Conservation (phyloP, 2,797 vertebrate genomes). For the Galagoides demidoff region DNA sequence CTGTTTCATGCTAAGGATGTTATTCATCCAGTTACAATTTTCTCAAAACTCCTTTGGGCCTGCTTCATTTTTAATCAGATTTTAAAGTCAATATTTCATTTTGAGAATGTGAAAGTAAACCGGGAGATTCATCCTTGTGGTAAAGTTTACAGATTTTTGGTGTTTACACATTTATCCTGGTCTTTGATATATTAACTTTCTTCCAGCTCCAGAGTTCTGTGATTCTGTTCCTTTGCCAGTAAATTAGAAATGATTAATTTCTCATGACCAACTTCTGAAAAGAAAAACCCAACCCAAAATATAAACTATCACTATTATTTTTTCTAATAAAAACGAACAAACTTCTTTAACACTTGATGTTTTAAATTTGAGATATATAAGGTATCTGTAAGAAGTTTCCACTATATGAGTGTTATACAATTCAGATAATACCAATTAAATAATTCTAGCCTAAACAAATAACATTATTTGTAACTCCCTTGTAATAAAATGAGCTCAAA, state of each 20-base stretch:
- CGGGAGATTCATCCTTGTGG: conserved; percentile 63
- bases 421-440: conserved; percentile 39
- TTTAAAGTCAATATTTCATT: conserved; percentile 73
- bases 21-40: conserved; percentile 70
- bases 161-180: conserved; percentile 68
- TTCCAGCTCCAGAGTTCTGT: conserved; percentile 67
- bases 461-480: not conserved
- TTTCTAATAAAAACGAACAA: conserved; percentile 48
- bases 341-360: conserved; percentile 26
- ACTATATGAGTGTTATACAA: conserved; percentile 31
- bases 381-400: conserved; percentile 39
- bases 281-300: conserved; percentile 65
- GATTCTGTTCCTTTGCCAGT: conserved; percentile 67
- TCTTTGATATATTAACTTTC: conserved; percentile 68
- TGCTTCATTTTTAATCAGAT: conserved; percentile 70
- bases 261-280: conserved; percentile 69
- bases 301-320: conserved; percentile 41
- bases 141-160: conserved; percentile 71
- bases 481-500: conserved; percentile 34
- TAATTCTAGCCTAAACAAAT: conserved; percentile 40
- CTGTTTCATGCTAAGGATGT: conserved; percentile 65
- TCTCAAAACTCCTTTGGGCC: conserved; percentile 72
- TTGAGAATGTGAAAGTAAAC: conserved; percentile 70
- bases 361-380: conserved; percentile 58
- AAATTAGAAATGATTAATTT: conserved; percentile 78